Evolutionary conservation across 2,113 vertebrate genomes (phyloP), one percentile per base, ranked within the genome.

Genomic region (Trochalopteron elliotii): DNA sequence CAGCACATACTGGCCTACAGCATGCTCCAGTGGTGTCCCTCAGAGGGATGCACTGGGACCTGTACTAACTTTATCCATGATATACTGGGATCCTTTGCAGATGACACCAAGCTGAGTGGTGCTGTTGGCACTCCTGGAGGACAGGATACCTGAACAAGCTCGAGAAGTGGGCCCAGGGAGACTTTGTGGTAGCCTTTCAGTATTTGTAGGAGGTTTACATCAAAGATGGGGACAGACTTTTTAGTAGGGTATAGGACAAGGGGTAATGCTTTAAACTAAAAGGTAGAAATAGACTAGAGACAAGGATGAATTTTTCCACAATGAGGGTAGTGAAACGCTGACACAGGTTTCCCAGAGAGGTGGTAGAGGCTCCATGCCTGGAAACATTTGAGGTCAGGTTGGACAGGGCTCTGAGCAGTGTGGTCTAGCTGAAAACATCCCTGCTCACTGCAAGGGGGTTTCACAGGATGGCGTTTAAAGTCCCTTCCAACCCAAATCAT

Each of bases 131-230:
- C 2, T 3, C 3, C 37, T 37, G 64, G 35, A 44, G 15, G 37
- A 53, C 8, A 25, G 30, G n/a, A 31, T 21, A 8, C 17, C 37
- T 24, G 42, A 19, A 37, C 30, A 84, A 71, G 35, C 6, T 83
- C 0, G 0, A 49, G 23, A 74, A 68, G 7, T 5, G 2, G 6
- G 7, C 6, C 12, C 6, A 7, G 27, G 17, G 27, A 81, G 11
- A 37, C 12, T 8, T 5, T 25, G 7, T 5, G 16, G 39, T 14
- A 5, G n/a, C 7, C 8, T 53, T 68, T 19, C n/a, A n/a, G 4
- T 49, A 59, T 16, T 33, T 49, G 16, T 11, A 63, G n/a, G 6
- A 21, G 8, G 31, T 11, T 24, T 47, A 23, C 6, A 84, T 37
- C 15, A 50, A 53, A 74, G 22, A 39, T 23, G 3, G 15, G 9